phyloP scores from a whole-genome alignment of 2,888 invertebrate species.

The Ormyrus pomaceus region DNA sequence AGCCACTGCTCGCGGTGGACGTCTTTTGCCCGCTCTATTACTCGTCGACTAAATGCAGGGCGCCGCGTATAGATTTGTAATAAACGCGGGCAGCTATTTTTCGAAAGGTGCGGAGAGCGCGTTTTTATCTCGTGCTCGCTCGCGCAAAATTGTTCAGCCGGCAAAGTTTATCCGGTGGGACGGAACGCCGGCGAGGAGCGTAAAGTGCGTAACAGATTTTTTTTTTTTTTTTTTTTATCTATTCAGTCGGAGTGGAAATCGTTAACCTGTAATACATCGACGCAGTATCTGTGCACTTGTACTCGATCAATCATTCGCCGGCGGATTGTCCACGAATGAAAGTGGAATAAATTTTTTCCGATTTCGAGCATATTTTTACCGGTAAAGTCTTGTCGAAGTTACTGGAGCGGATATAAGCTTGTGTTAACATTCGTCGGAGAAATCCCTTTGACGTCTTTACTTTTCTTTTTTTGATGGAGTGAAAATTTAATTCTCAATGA shows the following conservation, averaged over 20 bases:
- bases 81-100: conserved; percentile 6
- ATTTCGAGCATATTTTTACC: background rate
- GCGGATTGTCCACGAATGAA: background rate
- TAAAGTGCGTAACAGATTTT: conserved; percentile 31
- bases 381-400: background rate
- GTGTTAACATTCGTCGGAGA: too few species aligned
- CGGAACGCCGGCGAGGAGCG: background rate
- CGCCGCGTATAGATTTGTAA: background rate
- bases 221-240: conserved; percentile 38
- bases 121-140: conserved; percentile 16
- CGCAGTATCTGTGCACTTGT: conserved; percentile 5
- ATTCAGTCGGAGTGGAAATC: conserved; percentile 23
- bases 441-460: too few species aligned
- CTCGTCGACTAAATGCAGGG: background rate
- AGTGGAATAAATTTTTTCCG: background rate
- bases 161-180: conserved; percentile 29
- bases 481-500: too few species aligned
- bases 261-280: conserved; percentile 15
- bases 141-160: conserved; percentile 20
- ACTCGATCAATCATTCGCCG: conserved; percentile 29
- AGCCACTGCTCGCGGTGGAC: too few species aligned
- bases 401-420: background rate
- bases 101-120: background rate
- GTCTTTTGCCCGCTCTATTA: background rate
- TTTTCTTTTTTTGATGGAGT: too few species aligned